Evolutionary conservation across 2,888 invertebrate genomes (phyloP).

Genomic region (Acronicta aceris): DNA sequence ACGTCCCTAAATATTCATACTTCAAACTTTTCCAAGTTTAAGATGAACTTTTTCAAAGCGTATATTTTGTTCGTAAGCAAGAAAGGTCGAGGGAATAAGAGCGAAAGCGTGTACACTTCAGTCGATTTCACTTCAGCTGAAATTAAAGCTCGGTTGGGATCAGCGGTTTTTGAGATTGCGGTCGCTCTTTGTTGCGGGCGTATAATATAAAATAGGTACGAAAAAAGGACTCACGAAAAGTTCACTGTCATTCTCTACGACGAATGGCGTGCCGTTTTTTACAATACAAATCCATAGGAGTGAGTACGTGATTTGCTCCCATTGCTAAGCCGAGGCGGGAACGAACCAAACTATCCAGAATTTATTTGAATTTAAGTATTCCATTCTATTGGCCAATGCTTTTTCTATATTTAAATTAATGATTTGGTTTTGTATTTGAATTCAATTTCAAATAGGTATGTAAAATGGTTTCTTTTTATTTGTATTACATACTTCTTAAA

Average conservation of each 20-base stretch:
- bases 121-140: conserved; percentile 80
- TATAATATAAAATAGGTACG: conserved; percentile 62
- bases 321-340: not conserved
- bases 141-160: conserved; percentile 78
- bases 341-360: not conserved
- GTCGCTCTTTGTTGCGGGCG: conserved; percentile 67
- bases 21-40: conserved; percentile 57
- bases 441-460: conserved; percentile 10
- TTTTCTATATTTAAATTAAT: not conserved
- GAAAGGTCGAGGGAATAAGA: conserved; percentile 78
- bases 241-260: conserved; percentile 51
- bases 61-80: conserved; percentile 66
- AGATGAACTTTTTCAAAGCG: conserved; percentile 64
- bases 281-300: conserved; percentile 42
- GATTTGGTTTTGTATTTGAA: not conserved
- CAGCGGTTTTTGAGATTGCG: conserved; percentile 73
- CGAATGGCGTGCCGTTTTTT: conserved; percentile 42
- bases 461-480: conserved; percentile 5
- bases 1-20: conserved; percentile 63
- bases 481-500: no score
- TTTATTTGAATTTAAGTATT: conserved; percentile 24
- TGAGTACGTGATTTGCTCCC: conserved; percentile 36
- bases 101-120: conserved; percentile 85
- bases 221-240: conserved; percentile 53
- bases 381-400: conserved; percentile 2